A percentile compares a stretch with the other conserved stretches of the same genome.
Evolutionary conservation across 2,888 invertebrate genomes (phyloP).

Genomic region (Tenthredo notha): DNA sequence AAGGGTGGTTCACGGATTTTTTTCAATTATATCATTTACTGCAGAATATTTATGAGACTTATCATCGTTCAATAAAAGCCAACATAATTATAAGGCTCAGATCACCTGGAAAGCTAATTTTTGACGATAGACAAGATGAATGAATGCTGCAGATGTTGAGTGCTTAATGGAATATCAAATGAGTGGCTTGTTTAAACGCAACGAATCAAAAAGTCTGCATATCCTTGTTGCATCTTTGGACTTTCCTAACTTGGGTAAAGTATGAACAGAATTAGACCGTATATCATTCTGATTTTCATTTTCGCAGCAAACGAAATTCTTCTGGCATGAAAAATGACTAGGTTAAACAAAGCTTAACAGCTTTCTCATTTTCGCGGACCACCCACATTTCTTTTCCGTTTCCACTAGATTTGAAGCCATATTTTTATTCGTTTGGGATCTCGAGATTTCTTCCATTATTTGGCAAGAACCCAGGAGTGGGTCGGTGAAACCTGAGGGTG

Average conservation of each 20-base stretch:
- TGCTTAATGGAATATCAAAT: background rate
- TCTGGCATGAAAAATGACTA: background rate
- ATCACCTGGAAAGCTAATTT: background rate
- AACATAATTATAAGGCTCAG: background rate
- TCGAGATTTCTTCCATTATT: slow-evolving; percentile 18
- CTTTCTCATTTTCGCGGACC: background rate
- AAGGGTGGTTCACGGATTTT: background rate
- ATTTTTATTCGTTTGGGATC: slow-evolving; percentile 41
- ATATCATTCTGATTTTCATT: background rate
- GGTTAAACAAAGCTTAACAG: background rate
- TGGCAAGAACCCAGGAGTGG: background rate
- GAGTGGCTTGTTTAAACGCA: background rate
- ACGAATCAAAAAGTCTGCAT: background rate
- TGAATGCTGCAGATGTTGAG: background rate
- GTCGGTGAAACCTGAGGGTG: background rate
- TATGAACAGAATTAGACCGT: background rate
- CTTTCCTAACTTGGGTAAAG: background rate
- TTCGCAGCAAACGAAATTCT: background rate
- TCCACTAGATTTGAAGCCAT: slow-evolving; percentile 42
- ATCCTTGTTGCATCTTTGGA: background rate
- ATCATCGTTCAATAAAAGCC: background rate
- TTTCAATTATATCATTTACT: background rate
- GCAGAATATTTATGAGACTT: background rate
- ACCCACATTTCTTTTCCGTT: slow-evolving; percentile 59
- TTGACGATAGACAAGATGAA: background rate